Evolutionary conservation across 1,140 invertebrate species (phyloP).

Genomic region (Ridgeia piscesae): DNA sequence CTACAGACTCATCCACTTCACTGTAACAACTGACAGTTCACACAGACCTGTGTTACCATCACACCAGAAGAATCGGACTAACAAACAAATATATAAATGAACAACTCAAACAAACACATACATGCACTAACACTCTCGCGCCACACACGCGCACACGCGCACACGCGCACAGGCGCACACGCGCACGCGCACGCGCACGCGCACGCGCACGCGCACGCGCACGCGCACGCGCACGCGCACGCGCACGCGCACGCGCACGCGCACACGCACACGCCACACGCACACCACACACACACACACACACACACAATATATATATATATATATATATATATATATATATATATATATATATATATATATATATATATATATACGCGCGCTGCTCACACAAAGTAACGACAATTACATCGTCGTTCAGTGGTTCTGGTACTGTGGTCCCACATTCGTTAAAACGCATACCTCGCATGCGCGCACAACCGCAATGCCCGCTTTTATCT

Average conservation of each 20-base stretch:
- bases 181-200: background rate
- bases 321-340: background rate
- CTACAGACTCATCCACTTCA: too few species aligned
- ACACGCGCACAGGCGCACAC: background rate
- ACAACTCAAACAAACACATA: too few species aligned
- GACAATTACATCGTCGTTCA: background rate
- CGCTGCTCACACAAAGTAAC: background rate
- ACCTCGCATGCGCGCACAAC: too few species aligned
- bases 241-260: constrained; percentile 8
- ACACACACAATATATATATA: too few species aligned
- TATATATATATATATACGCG: background rate
- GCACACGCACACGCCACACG: constrained; percentile 8
- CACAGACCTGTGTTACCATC: too few species aligned
- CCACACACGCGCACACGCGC: background rate
- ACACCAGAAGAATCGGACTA: too few species aligned
- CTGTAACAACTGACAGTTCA: too few species aligned
- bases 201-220: background rate
- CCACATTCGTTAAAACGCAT: too few species aligned
- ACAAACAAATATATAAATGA: too few species aligned
- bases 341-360: background rate
- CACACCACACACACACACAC: too few species aligned
- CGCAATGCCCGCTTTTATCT: too few species aligned
- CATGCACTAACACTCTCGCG: background rate
- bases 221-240: background rate
- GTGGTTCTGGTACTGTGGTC: background rate